Percentiles rank a stretch among this genome's conserved stretches.
Conservation (phyloP, 2,797 vertebrate genomes). For the Hybognathus amarus region DNA sequence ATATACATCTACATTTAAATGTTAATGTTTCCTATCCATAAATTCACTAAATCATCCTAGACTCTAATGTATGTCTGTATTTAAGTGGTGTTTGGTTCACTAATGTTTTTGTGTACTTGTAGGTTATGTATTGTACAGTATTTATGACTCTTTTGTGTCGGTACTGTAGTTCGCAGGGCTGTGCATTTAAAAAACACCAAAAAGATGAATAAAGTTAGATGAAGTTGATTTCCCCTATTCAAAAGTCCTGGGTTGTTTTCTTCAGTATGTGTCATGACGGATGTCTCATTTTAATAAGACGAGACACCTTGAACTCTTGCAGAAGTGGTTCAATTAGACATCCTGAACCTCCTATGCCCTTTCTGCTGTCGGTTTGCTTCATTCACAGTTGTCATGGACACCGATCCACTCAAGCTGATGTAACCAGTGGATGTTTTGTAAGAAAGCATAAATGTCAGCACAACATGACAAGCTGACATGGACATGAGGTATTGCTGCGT, state of each 20-base stretch:
- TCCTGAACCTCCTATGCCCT: neutral
- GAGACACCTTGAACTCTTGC: neutral
- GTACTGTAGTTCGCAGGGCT: constrained; percentile 31
- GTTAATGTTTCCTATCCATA: constrained; percentile 1
- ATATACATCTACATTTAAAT: neutral
- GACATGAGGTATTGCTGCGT: neutral
- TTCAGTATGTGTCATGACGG: neutral
- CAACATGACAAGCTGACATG: neutral
- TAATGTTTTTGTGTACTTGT: neutral
- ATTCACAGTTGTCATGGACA: constrained; percentile 31
- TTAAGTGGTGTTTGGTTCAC: constrained; percentile 8
- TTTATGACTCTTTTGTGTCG: constrained; percentile 25
- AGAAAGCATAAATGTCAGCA: neutral
- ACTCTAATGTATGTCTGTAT: constrained; percentile 22
- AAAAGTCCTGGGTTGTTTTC: neutral
- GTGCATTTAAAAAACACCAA: neutral
- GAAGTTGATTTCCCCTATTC: neutral
- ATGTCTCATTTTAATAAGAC: neutral
- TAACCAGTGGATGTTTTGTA: constrained; percentile 11
- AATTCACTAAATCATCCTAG: neutral
- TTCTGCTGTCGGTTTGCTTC: neutral
- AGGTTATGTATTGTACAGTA: constrained; percentile 4
- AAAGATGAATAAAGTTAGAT: constrained; percentile 9
- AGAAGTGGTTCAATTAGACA: neutral
- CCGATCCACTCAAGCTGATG: neutral